A percentile compares a stretch with the other conserved stretches of the same genome.
Evolutionary conservation across 2,888 invertebrate genomes (phyloP).

Genomic region (Cerastis leucographa): DNA sequence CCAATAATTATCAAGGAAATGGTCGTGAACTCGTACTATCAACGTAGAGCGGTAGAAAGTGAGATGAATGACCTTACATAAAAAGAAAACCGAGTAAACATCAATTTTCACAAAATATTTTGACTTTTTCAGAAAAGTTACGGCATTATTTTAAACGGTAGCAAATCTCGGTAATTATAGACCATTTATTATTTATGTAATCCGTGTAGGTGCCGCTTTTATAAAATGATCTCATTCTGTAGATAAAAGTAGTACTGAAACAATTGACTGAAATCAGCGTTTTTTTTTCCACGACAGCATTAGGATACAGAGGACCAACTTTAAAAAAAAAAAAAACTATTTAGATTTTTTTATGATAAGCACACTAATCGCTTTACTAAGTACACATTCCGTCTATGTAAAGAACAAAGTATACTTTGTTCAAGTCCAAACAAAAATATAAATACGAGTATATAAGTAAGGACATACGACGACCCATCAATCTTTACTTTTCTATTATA

Average conservation of each 20-base stretch:
- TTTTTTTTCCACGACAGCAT: neutral
- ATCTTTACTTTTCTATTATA: too few relatives aligned
- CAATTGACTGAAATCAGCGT: neutral
- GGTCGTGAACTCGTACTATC: neutral
- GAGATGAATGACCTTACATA: constrained; percentile 32
- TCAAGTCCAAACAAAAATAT: neutral
- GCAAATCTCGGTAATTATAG: neutral
- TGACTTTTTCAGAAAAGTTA: neutral
- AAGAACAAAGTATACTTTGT: neutral
- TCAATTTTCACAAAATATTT: neutral
- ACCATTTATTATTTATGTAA: neutral
- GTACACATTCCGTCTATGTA: neutral
- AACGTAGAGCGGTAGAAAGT: constrained; percentile 13
- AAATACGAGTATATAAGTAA: neutral
- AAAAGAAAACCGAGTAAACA: constrained; percentile 24
- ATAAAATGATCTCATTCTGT: neutral
- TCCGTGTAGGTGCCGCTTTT: neutral
- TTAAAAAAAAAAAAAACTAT: neutral
- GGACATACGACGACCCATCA: too few relatives aligned
- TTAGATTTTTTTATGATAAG: too few relatives aligned
- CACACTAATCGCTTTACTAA: too few relatives aligned
- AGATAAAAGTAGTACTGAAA: neutral
- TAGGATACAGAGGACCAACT: neutral
- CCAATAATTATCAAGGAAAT: constrained; percentile 22
- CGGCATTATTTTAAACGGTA: neutral